Conservation (phyloP, 1,140 invertebrate species). For the Harpegnathos saltator region DNA sequence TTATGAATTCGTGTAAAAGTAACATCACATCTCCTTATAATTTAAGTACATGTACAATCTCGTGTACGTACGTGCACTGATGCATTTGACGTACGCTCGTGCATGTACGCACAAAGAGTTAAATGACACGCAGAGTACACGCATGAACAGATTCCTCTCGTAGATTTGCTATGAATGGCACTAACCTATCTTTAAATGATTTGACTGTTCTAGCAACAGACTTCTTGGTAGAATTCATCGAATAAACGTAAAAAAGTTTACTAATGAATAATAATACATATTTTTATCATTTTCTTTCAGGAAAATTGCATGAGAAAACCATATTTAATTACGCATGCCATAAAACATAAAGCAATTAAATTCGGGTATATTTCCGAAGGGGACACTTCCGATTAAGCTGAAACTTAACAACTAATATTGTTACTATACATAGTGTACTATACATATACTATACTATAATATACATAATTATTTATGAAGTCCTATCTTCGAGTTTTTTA, state of each 20-base stretch:
- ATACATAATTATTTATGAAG: no score
- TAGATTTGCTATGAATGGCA: conserved; percentile 31
- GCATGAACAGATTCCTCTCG: conserved; percentile 44
- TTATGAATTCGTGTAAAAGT: conserved; percentile 64
- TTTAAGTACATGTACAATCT: conserved; percentile 52
- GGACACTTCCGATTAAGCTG: no score
- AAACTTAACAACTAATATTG: no score
- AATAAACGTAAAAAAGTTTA: background rate
- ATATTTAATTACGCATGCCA: background rate
- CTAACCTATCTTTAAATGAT: conserved; percentile 11
- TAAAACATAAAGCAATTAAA: no score
- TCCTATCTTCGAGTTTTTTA: no score
- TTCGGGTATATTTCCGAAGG: no score
- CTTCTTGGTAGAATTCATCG: background rate
- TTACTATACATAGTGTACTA: no score
- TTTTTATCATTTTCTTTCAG: background rate
- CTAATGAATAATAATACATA: background rate
- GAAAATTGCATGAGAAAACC: background rate
- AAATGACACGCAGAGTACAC: background rate
- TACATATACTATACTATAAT: no score
- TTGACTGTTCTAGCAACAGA: background rate
- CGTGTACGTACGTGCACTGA: conserved; percentile 9
- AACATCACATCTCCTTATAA: conserved; percentile 71
- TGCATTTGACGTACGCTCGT: background rate
- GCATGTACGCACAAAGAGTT: background rate